phyloP scores from a whole-genome alignment of 2,797 vertebrate genomes.

The Hydrophis major region DNA sequence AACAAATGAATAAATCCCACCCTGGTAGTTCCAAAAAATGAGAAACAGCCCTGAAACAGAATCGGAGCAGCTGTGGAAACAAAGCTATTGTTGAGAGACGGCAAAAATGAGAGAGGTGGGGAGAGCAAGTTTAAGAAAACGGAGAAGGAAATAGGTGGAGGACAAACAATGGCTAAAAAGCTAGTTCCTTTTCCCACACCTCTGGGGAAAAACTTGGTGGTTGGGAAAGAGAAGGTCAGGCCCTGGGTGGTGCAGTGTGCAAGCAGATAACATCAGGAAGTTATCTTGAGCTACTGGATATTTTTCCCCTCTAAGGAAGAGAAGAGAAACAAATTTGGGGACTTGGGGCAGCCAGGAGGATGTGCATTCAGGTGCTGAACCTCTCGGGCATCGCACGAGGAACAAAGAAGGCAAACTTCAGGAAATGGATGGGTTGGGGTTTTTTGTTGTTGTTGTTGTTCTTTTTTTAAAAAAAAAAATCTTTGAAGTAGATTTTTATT shows the following conservation, averaged over 20 bases:
- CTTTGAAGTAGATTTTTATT: not conserved
- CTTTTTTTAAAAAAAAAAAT: not conserved
- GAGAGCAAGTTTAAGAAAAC: constrained; percentile 62
- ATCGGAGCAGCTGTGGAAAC: constrained; percentile 68
- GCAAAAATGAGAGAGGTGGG: constrained; percentile 30
- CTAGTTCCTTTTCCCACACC: constrained; percentile 55
- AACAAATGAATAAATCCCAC: constrained; percentile 69
- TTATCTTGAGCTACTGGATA: constrained; percentile 34
- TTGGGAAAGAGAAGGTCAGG: constrained; percentile 60
- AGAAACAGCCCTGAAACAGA: constrained; percentile 59
- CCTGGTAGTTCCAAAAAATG: constrained; percentile 58
- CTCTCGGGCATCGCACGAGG: not conserved
- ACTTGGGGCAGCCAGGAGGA: constrained; percentile 53
- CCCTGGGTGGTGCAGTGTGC: constrained; percentile 57
- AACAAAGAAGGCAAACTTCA: constrained; percentile 22
- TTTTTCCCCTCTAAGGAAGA: constrained; percentile 48
- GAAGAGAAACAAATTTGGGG: constrained; percentile 45
- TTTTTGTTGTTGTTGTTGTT: no score
- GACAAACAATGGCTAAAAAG: constrained; percentile 60
- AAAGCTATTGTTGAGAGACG: constrained; percentile 63
- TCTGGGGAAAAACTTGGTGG: constrained; percentile 57
- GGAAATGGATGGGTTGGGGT: not conserved
- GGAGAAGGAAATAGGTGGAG: constrained; percentile 60
- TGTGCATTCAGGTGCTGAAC: constrained; percentile 61
- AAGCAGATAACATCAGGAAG: constrained; percentile 56